Evolutionary conservation across 2,113 vertebrate genomes (phyloP), one percentile per base, ranked within the genome.

Genomic region (Pogona vitticeps): DNA sequence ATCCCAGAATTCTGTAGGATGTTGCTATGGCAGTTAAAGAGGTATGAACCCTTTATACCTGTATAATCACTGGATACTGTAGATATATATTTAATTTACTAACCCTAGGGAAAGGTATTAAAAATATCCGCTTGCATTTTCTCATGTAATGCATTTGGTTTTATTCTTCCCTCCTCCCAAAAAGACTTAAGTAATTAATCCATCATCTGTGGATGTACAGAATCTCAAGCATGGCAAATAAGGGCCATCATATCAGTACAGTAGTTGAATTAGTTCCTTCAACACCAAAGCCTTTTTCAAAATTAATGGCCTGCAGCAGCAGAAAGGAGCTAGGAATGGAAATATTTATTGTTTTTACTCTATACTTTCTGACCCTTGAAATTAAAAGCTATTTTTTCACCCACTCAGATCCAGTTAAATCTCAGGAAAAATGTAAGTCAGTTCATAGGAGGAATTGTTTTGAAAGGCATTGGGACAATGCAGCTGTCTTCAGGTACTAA

Each of bases 331-430:
- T 89, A 87, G 79, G 78, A 94, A 91, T 89, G 82, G 80, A 95
- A 94, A 92, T 95, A 94, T 92, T 95, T 91, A 88, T 72, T 91
- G 56, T 52, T 95, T 91, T 94, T 95, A 89, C 91, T 7, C 65
- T 6, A 67, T 93, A 89, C 91, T 91, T 96, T 95, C 91, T 95
- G 94, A 96, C 92, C 89, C 91, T 94, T 96, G 91, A 96, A 96
- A 95, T 96, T 92, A 94, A 95, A 96, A 94, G 33, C 72, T 88
- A 76, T 95, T 95, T 92, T 59, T 78, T 86, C 68, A 93, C 80
- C 76, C 61, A 67, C 86, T 91, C 70, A 90, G 68, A 92, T 94
- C 82, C 86, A 96, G 73, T 94, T 95, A 95, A 93, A 88, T 83
- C 33, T 26, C 42, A 92, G 88, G 89, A 95, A 95, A 96, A 96